phyloP scores from a whole-genome alignment of 1,140 invertebrate species.

The Battus philenor region DNA sequence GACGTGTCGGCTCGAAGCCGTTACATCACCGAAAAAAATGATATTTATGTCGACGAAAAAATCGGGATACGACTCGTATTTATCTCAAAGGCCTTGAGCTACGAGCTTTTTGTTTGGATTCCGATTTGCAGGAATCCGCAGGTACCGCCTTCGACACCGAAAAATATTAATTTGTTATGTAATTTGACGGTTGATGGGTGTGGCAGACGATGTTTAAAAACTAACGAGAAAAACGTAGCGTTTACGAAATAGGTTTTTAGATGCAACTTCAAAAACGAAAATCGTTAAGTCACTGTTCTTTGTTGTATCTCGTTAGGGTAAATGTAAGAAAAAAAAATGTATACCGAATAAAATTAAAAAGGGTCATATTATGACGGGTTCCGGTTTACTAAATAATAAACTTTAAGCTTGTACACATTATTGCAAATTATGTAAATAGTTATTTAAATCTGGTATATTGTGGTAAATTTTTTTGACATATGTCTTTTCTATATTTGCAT shows the following conservation, averaged over 20 bases:
- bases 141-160: slow-evolving; percentile 35
- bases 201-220: slow-evolving; percentile 28
- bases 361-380: no score
- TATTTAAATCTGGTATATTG: no score
- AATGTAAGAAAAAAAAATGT: no score
- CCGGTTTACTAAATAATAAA: no score
- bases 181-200: slow-evolving; percentile 35
- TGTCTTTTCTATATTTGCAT: no score
- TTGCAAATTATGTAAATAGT: no score
- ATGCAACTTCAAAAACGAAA: no score
- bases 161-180: slow-evolving; percentile 54
- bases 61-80: slow-evolving; percentile 59
- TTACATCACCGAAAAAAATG: slow-evolving; percentile 66
- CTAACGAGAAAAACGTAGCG: slow-evolving; percentile 2
- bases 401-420: no score
- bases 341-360: no score
- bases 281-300: no score
- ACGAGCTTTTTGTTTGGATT: slow-evolving; percentile 56
- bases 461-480: no score
- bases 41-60: slow-evolving; percentile 72
- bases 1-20: slow-evolving; percentile 64
- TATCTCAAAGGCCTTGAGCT: slow-evolving; percentile 59
- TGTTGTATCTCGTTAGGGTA: no score
- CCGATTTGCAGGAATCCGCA: slow-evolving; percentile 63
- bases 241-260: slow-evolving; percentile 6